Base-by-base conservation (phyloP, 2,797 vertebrate species). In the Artibeus jamaicensis region DNA sequence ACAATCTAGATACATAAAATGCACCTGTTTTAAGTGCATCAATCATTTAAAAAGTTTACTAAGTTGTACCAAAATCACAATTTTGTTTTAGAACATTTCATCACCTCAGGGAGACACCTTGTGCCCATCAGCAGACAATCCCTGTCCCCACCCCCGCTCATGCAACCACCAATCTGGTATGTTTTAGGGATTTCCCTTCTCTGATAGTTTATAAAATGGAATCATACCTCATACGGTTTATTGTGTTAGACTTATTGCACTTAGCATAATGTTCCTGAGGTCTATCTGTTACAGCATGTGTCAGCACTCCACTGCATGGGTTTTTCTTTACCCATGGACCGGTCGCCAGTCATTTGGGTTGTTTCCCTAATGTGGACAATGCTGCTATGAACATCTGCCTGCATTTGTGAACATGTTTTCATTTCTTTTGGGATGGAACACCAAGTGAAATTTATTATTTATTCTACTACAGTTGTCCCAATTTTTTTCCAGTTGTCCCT, bases 1-100 rank as follows among this genome's bases (percentile, higher is more conserved):
- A 76, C 16, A 77, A 55, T 74, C 74, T 57, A 74, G 55, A 42
- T 32, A 76, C 8, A 67, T n/a, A 39, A 68, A 79, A 65, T 89
- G 73, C 44, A 89, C 29, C 79, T 65, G 46, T 85, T 86, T 74
- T 76, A 86, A 86, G 86, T 42, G 16, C 22, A 67, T 57, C 39
- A 92, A 37, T 86, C 76, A 76, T 46, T 82, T 93, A 53, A 62
- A 76, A 88, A 78, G 79, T 84, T 93, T 85, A 89, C 46, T 85
- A 86, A 67, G 55, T 67, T 81, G 21, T 86, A 59, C 48, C 86
- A 86, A 74, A 89, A 22, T n/a, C 32, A 71, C 37, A 79, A 53
- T 15, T 89, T 55, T 46, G 34, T 29, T 88, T 70, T 59, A 81
- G 57, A 93, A 74, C 48, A 82, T 89, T 91, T 82, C 57, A 53